Evolutionary conservation across 2,113 vertebrate species (phyloP).

Genomic region (Cisticola juncidis): DNA sequence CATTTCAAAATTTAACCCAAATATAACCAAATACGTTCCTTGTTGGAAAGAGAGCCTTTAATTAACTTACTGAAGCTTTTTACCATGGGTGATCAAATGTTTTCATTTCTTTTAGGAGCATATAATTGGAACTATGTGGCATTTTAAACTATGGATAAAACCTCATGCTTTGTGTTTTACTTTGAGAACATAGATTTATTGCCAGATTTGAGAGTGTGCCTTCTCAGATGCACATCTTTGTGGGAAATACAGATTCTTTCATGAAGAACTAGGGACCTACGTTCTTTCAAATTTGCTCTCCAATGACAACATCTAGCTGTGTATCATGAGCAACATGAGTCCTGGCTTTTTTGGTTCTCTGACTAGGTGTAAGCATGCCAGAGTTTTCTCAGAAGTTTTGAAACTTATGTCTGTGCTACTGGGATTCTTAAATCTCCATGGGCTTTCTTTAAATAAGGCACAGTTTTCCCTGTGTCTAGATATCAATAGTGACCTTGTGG

Average conservation of each 20-base stretch:
- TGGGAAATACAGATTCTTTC: background rate
- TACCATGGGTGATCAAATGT: background rate
- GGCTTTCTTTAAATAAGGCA: background rate
- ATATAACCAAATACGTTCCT: background rate
- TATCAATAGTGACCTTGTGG: background rate
- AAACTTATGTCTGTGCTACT: background rate
- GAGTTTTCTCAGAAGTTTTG: background rate
- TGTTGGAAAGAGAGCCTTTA: background rate
- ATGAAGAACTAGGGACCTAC: background rate
- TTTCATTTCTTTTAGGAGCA: background rate
- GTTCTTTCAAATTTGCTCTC: background rate
- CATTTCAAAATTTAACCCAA: conserved; percentile 10
- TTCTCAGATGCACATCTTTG: background rate
- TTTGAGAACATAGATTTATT: background rate
- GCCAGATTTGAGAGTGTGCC: background rate
- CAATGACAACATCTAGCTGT: background rate
- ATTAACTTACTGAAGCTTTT: conserved; percentile 17
- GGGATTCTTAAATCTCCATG: background rate
- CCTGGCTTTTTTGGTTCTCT: background rate
- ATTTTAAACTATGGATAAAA: background rate
- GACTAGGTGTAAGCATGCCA: background rate
- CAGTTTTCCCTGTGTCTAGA: background rate
- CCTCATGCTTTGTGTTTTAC: background rate
- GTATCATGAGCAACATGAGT: background rate
- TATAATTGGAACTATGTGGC: background rate